Evolutionary conservation across 2,888 invertebrate species (phyloP), one percentile per base, ranked within the genome.

Genomic region (Tyria jacobaeae): DNA sequence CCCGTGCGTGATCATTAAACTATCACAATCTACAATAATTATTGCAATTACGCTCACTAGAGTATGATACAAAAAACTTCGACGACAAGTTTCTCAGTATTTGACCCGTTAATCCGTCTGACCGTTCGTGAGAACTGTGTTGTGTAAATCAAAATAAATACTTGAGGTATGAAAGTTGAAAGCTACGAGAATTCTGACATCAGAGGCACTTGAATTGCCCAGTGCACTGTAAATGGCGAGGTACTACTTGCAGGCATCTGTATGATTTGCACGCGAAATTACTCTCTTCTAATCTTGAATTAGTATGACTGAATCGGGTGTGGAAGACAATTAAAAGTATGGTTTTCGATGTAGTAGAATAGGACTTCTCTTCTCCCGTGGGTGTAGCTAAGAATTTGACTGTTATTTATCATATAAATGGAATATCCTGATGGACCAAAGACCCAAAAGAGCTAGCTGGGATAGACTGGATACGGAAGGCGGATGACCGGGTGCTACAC

Each of bases 51-150:
- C 37, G 53, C 27, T 49, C 49, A 39, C 14, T 17, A 14, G 60
- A 27, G 39, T 55, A 55, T 55, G 49, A 63, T 60, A 58, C 48
- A 52, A 56, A 71, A 61, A 71, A 75, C 67, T 64, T n/a, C 66
- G 47, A 37, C 24, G 64, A 27, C 55, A 47, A 63, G n/a, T 34
- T 69, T 67, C 64, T 56, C 66, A 71, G 52, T 60, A 52, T 9
- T 57, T 55, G 57, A 59, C 62, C 69, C 69, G 69, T 74, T 71
- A 69, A 48, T 50, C 55, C 52, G 44, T 37, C 57, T 50, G 44
- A 60, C 56, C 57, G 21, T 41, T 55, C 70, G 75, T 75, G 77
- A 64, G 75, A 77, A 77, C 62, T 76, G 61, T 75, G 65, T 57
- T 66, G 67, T 67, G 70, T 76, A 55, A 41, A 69, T 67, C 49